Evolutionary conservation across 2,888 invertebrate species (phyloP).

Genomic region (Lasioglossum oenotherae): DNA sequence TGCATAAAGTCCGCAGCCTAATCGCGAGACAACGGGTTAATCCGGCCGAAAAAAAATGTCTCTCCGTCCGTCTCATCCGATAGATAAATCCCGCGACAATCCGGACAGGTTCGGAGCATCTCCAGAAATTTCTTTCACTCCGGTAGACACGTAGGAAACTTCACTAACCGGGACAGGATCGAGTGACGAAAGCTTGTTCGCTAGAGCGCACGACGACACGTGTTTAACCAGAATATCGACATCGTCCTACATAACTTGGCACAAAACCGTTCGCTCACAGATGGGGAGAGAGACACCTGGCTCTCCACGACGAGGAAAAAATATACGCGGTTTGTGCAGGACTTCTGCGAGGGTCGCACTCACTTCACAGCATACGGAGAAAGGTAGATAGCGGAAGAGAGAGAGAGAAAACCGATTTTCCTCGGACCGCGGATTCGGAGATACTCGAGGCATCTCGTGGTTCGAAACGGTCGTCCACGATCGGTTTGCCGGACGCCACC

Average conservation of each 20-base stretch:
- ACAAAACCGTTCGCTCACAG: background rate
- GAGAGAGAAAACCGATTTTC: background rate
- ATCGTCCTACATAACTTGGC: background rate
- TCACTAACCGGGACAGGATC: conserved; percentile 6
- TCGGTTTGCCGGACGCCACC: conserved; percentile 11
- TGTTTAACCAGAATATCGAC: conserved; percentile 13
- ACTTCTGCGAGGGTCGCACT: background rate
- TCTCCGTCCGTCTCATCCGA: background rate
- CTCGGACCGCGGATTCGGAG: background rate
- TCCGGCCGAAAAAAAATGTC: background rate
- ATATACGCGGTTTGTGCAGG: background rate
- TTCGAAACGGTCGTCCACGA: conserved; percentile 16
- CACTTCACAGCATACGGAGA: background rate
- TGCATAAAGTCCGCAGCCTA: background rate
- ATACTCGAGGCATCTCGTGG: background rate
- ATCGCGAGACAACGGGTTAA: background rate
- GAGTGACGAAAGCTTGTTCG: background rate
- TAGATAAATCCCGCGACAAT: background rate
- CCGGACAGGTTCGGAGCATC: background rate
- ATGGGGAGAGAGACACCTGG: background rate
- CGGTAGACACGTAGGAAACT: background rate
- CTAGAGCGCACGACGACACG: conserved; percentile 7
- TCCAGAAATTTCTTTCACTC: background rate
- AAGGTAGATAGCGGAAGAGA: background rate
- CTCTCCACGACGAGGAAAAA: background rate